phyloP scores from a whole-genome alignment of 2,797 vertebrate genomes.

The Amblyopsis hoosieri region DNA sequence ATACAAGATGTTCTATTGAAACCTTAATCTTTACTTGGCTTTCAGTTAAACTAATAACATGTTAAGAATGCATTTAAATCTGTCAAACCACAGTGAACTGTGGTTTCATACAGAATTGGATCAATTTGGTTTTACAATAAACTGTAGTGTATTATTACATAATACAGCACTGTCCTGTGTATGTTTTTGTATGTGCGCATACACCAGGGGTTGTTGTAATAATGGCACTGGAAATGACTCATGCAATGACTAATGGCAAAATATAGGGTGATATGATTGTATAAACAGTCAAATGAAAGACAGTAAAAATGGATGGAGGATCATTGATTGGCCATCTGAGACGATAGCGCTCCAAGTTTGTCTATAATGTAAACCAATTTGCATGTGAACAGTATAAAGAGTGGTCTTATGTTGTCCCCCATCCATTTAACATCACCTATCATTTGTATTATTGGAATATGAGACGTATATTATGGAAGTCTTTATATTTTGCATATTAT shows the following conservation, averaged over 20 bases:
- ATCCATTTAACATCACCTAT: constrained; percentile 57
- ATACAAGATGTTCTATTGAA: constrained; percentile 19
- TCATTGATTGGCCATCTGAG: constrained; percentile 29
- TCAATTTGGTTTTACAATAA: neutral
- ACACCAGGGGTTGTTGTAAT: constrained; percentile 7
- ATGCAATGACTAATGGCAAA: constrained; percentile 37
- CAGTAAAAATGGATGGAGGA: constrained; percentile 45
- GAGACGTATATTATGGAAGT: constrained; percentile 43
- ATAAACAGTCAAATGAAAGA: constrained; percentile 53
- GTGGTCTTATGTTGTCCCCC: constrained; percentile 40
- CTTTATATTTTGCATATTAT: constrained; percentile 64
- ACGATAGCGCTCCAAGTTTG: constrained; percentile 41
- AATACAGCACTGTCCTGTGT: too few relatives aligned
- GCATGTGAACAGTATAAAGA: constrained; percentile 68
- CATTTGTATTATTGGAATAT: constrained; percentile 50
- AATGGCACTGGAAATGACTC: constrained; percentile 22
- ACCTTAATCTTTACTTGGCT: constrained; percentile 17
- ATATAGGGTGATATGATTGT: constrained; percentile 29
- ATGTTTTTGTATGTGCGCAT: neutral
- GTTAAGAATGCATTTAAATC: constrained; percentile 26
- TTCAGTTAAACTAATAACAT: constrained; percentile 1
- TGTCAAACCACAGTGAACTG: constrained; percentile 36
- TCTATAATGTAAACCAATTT: constrained; percentile 57
- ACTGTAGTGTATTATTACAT: too few relatives aligned
- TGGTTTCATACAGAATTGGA: constrained; percentile 5